phyloP scores from a whole-genome alignment of 1,140 invertebrate genomes.

The Agrypnia vestita region DNA sequence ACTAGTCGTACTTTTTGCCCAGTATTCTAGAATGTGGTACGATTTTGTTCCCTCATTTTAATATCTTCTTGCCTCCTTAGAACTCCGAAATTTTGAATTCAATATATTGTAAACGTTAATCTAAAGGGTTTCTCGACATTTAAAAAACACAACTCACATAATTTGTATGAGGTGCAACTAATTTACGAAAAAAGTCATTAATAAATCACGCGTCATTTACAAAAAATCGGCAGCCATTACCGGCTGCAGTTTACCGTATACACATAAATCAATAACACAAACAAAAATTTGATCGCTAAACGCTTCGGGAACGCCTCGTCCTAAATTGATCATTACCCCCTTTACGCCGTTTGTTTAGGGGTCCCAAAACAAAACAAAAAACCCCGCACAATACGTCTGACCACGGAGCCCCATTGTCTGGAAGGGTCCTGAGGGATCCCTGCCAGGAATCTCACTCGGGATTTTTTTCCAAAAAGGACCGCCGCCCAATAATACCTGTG shows the following conservation, averaged over 20 bases:
- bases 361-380: slow-evolving; percentile 46
- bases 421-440: slow-evolving; percentile 22
- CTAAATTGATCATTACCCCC: slow-evolving; percentile 46
- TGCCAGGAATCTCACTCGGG: slow-evolving; percentile 13
- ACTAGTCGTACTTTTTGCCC: no score
- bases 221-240: slow-evolving; percentile 23
- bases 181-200: neutral
- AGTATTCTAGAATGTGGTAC: no score
- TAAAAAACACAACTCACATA: no score
- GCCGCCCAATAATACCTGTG: slow-evolving; percentile 44
- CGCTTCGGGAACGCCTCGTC: slow-evolving; percentile 41
- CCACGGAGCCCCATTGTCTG: slow-evolving; percentile 41
- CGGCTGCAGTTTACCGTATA: slow-evolving; percentile 18
- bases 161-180: neutral
- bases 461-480: slow-evolving; percentile 38
- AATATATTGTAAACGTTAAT: no score
- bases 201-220: slow-evolving; percentile 17
- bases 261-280: slow-evolving; percentile 35
- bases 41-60: no score
- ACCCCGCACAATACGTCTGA: slow-evolving; percentile 34
- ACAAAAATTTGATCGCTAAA: slow-evolving; percentile 40
- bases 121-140: no score
- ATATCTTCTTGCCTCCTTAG: no score
- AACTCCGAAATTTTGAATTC: no score
- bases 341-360: slow-evolving; percentile 50